A percentile compares a stretch with the other conserved stretches of the same genome.
These are phyloP conservation scores for Cephus pygmeus DNA, from an alignment of 2,888 invertebrate genomes.

Conservation along the genomic window DNA sequence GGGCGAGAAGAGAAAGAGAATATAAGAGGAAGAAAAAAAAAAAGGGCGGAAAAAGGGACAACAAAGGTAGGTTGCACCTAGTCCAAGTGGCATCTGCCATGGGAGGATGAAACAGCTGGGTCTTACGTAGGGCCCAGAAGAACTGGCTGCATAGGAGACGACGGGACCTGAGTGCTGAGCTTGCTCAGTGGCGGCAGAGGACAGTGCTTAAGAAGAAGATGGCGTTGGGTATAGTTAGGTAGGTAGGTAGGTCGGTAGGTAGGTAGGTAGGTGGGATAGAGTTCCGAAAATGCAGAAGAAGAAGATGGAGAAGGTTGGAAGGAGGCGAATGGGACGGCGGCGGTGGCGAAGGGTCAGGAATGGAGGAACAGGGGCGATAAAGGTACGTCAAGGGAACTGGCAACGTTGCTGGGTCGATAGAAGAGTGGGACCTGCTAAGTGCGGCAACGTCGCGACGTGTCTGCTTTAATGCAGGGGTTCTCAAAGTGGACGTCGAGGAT, in stretches of 20 bases:
- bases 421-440: constrained; percentile 53
- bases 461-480: constrained; percentile 57
- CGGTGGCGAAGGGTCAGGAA: constrained; percentile 15
- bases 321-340: constrained; percentile 12
- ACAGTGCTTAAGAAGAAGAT: not conserved
- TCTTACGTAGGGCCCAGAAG: not conserved
- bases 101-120: constrained; percentile 3
- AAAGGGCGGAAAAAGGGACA: constrained; percentile 9
- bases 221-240: not conserved
- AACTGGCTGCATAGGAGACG: not conserved
- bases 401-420: constrained; percentile 65
- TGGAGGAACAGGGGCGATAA: constrained; percentile 56
- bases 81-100: constrained; percentile 47
- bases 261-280: not conserved
- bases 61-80: constrained; percentile 43
- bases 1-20: constrained; percentile 14
- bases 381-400: constrained; percentile 58
- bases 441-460: constrained; percentile 59
- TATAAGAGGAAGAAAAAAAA: constrained; percentile 17
- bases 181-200: not conserved
- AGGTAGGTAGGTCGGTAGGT: not conserved
- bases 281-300: constrained; percentile 17
- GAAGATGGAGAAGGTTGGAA: constrained; percentile 19
- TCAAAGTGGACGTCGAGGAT: constrained; percentile 35
- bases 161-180: not conserved